Evolutionary conservation across 2,888 invertebrate species (phyloP), one percentile per base, ranked within the genome.

Genomic region (Mechanitis mazaeus): DNA sequence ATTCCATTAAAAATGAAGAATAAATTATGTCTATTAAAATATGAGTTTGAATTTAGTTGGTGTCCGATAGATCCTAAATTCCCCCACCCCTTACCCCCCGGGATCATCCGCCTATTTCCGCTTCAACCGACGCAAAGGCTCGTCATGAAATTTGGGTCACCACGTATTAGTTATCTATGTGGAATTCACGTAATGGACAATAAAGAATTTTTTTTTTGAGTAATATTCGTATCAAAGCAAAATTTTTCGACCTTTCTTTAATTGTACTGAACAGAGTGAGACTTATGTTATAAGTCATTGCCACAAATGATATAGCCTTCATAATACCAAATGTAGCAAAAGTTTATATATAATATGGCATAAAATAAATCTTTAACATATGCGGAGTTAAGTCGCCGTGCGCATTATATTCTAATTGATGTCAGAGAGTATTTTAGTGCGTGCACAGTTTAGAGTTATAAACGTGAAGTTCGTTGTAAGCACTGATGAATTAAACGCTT

Each of bases 111-210:
- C 79, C 78, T 78, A 76, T 81, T 77, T 78, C 81, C 78, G 78
- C 76, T 71, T 69, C 69, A 66, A 69, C 69, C 70, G 72, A 69
- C 76, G 76, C 75, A 42, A 78, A 75, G 75, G 76, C 78, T 79
- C 80, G 81, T 83, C 80, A 71, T 72, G 72, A 79, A 80, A 87
- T 85, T 83, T 85, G 79, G 87, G 86, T 86, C 87, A 86, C 79
- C 72, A 73, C 74, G 74, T 82, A 83, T 85, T 81, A 81, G 78
- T 79, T 83, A 80, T 75, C 76, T 73, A 72, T 76, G 74, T 75
- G 75, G 79, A 78, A 81, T 79, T 76, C 75, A 74, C 75, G 74
- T 80, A 80, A 78, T 80, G 72, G 71, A 68, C 75, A 72, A 77
- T 76, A 75, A 69, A 61, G 64, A 65, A 64, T 70, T 71, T 73